Base-by-base conservation (phyloP, 2,888 invertebrate species). In the Melieria omissa region DNA sequence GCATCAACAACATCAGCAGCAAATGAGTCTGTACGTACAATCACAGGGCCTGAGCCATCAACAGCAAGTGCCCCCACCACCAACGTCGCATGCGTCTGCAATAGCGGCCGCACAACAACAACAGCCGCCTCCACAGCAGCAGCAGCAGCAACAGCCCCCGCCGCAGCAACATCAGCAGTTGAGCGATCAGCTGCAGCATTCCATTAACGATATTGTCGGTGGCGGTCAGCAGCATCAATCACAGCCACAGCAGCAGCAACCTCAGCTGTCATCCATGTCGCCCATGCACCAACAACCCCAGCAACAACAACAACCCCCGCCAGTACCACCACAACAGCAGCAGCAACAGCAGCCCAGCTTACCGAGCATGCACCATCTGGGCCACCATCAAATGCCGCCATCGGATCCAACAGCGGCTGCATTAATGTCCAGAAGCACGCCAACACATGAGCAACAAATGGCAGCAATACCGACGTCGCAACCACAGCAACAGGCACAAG, bases 111-210 rank as follows among this genome's bases (percentile, higher is more conserved):
- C 80, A 71, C 79, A 73, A 76, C 72, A 65, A 60, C 72, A 54
- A 49, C 55, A 60, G 65, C 65, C 57, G 49, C 65, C 54, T 44
- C 80, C 72, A 69, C 78, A 72, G 67, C 79, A 71, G 49, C 76
- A 73, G 16, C 77, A 77, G 10, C 77, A 84, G 72, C 85, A 85
- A 62, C 84, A 88, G 81, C 80, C 80, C 3, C 80, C 80, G 5
- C 82, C 79, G 9, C 81, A 82, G 5, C 79, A 80, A 16, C 88
- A 87, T 73, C 86, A 84, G 76, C 88, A 83, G 74, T 80, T 88
- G 64, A 86, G 83, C 73, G 87, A 87, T 73, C 86, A 87, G 78
- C 76, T 87, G 76, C 86, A 86, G 80, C 86, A 86, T 83, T 86
- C 87, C 81, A 85, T 86, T 75, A 86, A 84, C 74, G 87, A 87